Evolutionary conservation across 2,888 invertebrate genomes (phyloP), one percentile per base, ranked within the genome.

Genomic region (Pandemis cinnamomeana): DNA sequence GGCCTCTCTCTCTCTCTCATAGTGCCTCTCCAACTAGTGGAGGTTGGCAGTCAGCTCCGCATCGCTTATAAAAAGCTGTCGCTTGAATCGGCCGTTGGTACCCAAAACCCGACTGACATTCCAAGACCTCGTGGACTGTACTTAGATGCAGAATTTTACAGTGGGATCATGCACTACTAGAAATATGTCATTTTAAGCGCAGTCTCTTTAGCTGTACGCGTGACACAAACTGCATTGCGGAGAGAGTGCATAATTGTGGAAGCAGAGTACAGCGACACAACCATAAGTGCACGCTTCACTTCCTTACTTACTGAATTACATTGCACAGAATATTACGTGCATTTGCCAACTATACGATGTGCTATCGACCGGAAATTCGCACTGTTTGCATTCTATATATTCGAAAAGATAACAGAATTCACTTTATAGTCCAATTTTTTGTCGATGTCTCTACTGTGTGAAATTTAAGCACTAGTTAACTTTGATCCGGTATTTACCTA

Each of bases 191-290:
- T 64, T 64, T 64, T 46, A 64, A 48, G 27, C 27, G n/a, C 48
- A 15, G 13, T 27, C 48, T 64, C 64, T 64, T 27, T 13, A 64
- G 81, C 79, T 71, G 72, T 73, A 69, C 79, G 83, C 46, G 79
- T 83, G 83, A 85, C 82, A 82, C 79, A 84, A 85, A 86, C 85
- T 86, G 87, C 88, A 87, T 83, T 89, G 87, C 86, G 86, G 87
- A 81, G 71, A 75, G 78, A 86, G 82, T 83, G 85, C 83, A 84
- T 86, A 84, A 86, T 87, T 86, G 86, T 81, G 82, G 79, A 74
- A 76, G 60, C 41, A 76, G 67, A 80, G 79, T 76, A 78, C 80
- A 75, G 79, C 77, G 78, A 79, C 81, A 80, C 71, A 72, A 77
- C 83, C 84, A 84, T 88, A 88, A 87, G 80, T 77, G 80, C 78